Percentiles rank a stretch among this genome's conserved stretches.
Conservation (phyloP, 2,797 vertebrate genomes). For the Leptoclinus maculatus region DNA sequence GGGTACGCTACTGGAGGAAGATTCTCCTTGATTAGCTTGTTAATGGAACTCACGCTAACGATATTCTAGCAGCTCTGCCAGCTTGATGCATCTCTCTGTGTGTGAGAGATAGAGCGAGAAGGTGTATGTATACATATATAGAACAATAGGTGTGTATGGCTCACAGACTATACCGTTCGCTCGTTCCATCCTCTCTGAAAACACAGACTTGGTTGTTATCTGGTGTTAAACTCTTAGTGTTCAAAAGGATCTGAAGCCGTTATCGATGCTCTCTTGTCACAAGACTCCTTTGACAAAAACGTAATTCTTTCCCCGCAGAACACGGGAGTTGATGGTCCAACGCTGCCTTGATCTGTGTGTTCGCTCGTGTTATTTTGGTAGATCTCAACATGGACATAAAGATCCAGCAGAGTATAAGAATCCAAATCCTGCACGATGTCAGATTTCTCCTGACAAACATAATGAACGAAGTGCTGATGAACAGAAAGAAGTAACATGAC, state of each 20-base stretch:
- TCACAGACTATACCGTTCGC: not conserved
- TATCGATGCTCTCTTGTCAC: too few species aligned
- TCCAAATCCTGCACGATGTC: not conserved
- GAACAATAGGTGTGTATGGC: conserved; percentile 7
- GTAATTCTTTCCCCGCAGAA: too few species aligned
- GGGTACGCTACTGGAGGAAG: conserved; percentile 76
- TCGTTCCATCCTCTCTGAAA: not conserved
- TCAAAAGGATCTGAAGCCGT: not conserved
- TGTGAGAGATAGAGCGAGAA: not conserved
- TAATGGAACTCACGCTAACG: conserved; percentile 75
- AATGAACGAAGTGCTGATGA: not conserved
- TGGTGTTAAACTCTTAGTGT: not conserved
- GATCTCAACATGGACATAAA: not conserved
- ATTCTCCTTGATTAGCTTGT: conserved; percentile 77
- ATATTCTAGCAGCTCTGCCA: conserved; percentile 60
- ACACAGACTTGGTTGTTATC: not conserved
- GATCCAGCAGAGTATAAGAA: not conserved
- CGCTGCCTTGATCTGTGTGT: too few species aligned
- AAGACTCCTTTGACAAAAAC: too few species aligned
- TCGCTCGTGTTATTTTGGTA: too few species aligned
- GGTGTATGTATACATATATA: conserved; percentile 1
- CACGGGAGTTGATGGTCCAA: too few species aligned
- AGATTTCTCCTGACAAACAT: not conserved
- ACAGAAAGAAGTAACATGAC: conserved; percentile 1
- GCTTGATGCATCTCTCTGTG: conserved; percentile 12